phyloP scores from a whole-genome alignment of 2,888 invertebrate species.

The Synergus laeviventris region DNA sequence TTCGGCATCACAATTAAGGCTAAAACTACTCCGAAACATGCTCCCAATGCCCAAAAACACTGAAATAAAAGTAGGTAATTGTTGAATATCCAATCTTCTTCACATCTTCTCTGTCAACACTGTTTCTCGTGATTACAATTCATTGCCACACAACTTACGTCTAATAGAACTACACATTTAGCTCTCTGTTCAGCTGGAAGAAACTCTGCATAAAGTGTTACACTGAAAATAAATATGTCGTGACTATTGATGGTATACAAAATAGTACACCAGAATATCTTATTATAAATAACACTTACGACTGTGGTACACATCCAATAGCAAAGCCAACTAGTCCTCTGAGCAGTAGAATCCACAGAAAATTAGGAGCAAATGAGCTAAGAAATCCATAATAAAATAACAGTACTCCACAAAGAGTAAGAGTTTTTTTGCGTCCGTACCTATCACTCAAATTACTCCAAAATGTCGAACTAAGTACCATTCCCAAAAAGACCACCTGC shows the following conservation, averaged over 20 bases:
- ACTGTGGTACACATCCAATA: constrained; percentile 97
- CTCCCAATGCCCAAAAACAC: constrained; percentile 98
- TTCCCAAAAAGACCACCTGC: constrained; percentile 91
- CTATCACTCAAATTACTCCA: constrained; percentile 97
- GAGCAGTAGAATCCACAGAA: constrained; percentile 92
- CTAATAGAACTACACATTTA: constrained; percentile 95
- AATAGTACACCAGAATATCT: too few relatives aligned
- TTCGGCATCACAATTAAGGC: constrained; percentile 94
- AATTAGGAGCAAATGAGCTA: constrained; percentile 93
- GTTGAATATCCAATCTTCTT: background rate
- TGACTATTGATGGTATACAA: constrained; percentile 44
- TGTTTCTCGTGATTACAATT: background rate
- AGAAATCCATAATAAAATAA: constrained; percentile 94
- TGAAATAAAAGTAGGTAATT: constrained; percentile 67
- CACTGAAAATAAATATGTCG: constrained; percentile 79
- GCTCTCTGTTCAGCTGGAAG: constrained; percentile 95
- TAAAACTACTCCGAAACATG: constrained; percentile 93
- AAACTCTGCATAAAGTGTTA: constrained; percentile 97
- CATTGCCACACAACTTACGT: constrained; percentile 82
- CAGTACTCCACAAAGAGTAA: constrained; percentile 92
- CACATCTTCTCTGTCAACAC: background rate
- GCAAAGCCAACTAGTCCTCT: constrained; percentile 96
- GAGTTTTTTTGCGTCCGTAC: constrained; percentile 94
- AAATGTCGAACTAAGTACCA: constrained; percentile 97
- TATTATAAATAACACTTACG: constrained; percentile 81